Evolutionary conservation across 2,113 vertebrate genomes (phyloP).

Genomic region (Myotis yumanensis): DNA sequence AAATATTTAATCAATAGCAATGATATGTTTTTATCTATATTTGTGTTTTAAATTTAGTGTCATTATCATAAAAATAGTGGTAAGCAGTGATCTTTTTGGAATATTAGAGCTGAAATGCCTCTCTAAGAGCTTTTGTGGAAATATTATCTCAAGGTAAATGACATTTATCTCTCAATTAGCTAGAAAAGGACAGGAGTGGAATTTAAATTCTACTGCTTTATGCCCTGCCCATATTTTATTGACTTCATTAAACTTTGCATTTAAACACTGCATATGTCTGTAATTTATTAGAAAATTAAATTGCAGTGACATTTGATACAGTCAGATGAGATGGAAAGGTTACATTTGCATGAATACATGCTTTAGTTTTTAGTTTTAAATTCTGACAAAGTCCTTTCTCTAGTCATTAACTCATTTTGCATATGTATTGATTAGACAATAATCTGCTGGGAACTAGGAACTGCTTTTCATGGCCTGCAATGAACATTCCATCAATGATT

Average conservation of each 20-base stretch:
- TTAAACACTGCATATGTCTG: constrained; percentile 51
- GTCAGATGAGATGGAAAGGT: constrained; percentile 77
- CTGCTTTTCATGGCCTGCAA: neutral
- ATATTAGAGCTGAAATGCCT: neutral
- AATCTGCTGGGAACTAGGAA: neutral
- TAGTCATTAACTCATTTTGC: constrained; percentile 47
- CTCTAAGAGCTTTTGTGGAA: constrained; percentile 57
- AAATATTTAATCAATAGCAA: constrained; percentile 39
- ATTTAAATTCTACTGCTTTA: constrained; percentile 60
- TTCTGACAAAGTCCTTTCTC: constrained; percentile 24
- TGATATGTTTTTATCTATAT: neutral
- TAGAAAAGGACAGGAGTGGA: constrained; percentile 56
- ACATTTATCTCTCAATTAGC: constrained; percentile 55
- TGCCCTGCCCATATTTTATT: constrained; percentile 68
- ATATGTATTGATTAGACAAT: neutral
- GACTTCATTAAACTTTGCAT: constrained; percentile 69
- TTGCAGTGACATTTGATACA: constrained; percentile 76
- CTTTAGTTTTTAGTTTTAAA: constrained; percentile 49
- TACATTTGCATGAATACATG: constrained; percentile 79
- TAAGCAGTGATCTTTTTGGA: neutral
- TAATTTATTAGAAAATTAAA: constrained; percentile 76
- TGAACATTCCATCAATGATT: neutral
- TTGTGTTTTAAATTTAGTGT: neutral
- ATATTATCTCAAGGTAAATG: constrained; percentile 53
- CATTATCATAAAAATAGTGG: neutral